Base-by-base conservation (phyloP, 2,888 invertebrate species). In the Sturmia bella region DNA sequence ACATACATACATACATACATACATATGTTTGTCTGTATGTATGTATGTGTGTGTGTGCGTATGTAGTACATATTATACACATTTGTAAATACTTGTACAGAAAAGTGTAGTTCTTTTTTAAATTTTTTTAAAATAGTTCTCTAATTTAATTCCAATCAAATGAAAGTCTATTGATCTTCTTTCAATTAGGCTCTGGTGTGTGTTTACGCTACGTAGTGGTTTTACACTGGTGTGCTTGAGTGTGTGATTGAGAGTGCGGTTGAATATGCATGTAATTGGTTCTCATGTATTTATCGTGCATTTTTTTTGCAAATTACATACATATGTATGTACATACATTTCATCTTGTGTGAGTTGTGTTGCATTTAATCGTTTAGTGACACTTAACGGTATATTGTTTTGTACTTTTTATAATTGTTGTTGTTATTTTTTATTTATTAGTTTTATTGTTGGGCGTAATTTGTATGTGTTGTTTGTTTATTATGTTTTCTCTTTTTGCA, bases 81-180 rank as follows among this genome's bases (percentile, higher is more conserved):
- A 32, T 21, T 64, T 64, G 56, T 56, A 70, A 15, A 39, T 48
- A 17, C 59, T 59, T 75, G 17, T n/a, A 24, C 45, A n/a, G 5
- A 15, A 37, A 11, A 24, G 37, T 70, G 48, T 24, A 50, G 3
- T 52, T 63, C 21, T 32, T 9, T 17, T 63, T 50, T 52, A 7
- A 61, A 24, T 48, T 74, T 45, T 48, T 41, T 57, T 64, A 27
- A 64, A 70, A 77, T 66, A 68, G 57, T 63, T 63, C 63, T 69
- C 80, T 80, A 59, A 75, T 80, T 64, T 64, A 75, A 75, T 69
- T 80, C 57, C 75, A 75, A 80, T 80, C 41, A 75, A 80, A 69
- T 61, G 63, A 69, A 80, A 63, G 68, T 75, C 80, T 74, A 80
- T 74, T 75, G 80, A 75, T 70, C 74, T 75, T 63, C 69, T 41